phyloP scores from a whole-genome alignment of 1,140 invertebrate species.

The Drosophila orosa region DNA sequence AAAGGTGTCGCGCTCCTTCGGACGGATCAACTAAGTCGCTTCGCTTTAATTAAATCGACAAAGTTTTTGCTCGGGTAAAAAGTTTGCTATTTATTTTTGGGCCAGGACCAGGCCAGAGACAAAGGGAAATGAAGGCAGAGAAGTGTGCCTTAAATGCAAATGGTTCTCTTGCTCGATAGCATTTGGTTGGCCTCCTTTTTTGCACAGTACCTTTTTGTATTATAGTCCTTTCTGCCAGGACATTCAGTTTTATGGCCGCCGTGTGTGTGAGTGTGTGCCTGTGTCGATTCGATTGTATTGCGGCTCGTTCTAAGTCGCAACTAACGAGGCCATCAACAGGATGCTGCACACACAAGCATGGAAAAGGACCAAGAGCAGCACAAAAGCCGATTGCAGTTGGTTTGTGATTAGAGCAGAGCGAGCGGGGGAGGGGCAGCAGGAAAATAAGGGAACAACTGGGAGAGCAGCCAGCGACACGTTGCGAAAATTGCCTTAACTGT shows the following conservation, averaged over 20 bases:
- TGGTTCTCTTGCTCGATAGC: slow-evolving; percentile 48
- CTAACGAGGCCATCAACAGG: slow-evolving; percentile 82
- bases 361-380: slow-evolving; percentile 44
- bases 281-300: slow-evolving; percentile 69
- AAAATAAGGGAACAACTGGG: slow-evolving; percentile 4
- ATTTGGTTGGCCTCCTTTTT: slow-evolving; percentile 61
- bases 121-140: slow-evolving; percentile 2
- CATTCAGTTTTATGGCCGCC: slow-evolving; percentile 71
- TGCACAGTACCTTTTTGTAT: slow-evolving; percentile 22
- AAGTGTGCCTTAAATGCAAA: slow-evolving; percentile 68
- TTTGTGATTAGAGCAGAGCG: slow-evolving; percentile 65
- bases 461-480: slow-evolving; percentile 36
- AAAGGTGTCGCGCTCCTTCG: slow-evolving; percentile 23
- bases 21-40: slow-evolving; percentile 32
- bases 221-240: slow-evolving; percentile 33
- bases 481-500: slow-evolving; percentile 72
- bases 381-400: slow-evolving; percentile 77
- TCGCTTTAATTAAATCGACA: slow-evolving; percentile 72
- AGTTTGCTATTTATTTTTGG: slow-evolving; percentile 46
- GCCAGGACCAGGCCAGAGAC: slow-evolving; percentile 7
- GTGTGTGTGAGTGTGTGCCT: slow-evolving; percentile 26
- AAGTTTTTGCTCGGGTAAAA: slow-evolving; percentile 55
- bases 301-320: slow-evolving; percentile 67
- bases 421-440: background rate
- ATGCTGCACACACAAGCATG: slow-evolving; percentile 54